Evolutionary conservation across 2,888 invertebrate genomes (phyloP), one percentile per base, ranked within the genome.

Genomic region (Orchesella flavescens): DNA sequence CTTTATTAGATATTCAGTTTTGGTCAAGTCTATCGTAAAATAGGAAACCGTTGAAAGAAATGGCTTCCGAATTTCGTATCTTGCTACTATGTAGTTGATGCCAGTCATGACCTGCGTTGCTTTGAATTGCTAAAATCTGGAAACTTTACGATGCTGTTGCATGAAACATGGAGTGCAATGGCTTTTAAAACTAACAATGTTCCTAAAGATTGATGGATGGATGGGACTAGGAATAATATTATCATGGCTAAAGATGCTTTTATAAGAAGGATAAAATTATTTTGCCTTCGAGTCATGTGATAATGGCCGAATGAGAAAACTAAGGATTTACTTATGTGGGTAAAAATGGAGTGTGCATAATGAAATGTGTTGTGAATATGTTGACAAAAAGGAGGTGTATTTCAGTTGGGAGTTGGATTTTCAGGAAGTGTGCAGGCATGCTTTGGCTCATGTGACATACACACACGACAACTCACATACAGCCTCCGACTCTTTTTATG

Each of bases 91-190:
- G 17, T 46, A 68, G 23, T 55, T 34, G 34, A 53, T 68, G 44
- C 49, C 19, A 49, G 15, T 17, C 53, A 65, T 72, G 53, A 15
- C 69, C 7, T 66, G 49, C 24, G 13, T n/a, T 24, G 24, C 66
- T 77, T 77, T 77, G 68, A 43, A 77, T 57, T 68, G 68, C 68
- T 77, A 77, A 77, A 77, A 55, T 59, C 5, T 17, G 12, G 23
- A 59, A 59, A 59, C 13, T 71, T 21, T 55, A 13, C n/a, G 23
- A 24, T 9, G 21, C 34, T 34, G 53, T 23, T 66, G 44, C 19
- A 66, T 59, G 24, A 44, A 55, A 43, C 72, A 72, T 68, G 19
- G n/a, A n/a, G 13, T 53, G 23, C 10, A 17, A 24, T 21, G 43
- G 24, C 57, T 72, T 43, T 17, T 19, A 4, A 44, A 19, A 43